Evolutionary conservation across 1,140 invertebrate genomes (phyloP), one percentile per base, ranked within the genome.

Genomic region (Helicoverpa zea): DNA sequence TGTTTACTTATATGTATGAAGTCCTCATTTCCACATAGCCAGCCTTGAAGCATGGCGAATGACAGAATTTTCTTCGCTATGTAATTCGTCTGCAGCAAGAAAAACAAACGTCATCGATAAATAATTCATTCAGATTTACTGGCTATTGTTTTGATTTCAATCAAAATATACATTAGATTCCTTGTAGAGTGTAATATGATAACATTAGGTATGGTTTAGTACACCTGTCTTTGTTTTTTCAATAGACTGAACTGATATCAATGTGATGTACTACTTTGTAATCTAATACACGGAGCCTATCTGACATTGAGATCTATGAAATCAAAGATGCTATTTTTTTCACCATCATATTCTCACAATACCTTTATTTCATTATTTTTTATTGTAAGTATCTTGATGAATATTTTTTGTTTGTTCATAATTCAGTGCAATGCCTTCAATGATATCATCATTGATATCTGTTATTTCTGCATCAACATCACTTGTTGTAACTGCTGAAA

Each of bases 31-130:
- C 2, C 23, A 23, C 23, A 23, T 23, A 23, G 23, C 23, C 2
- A 23, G 35, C n/a, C 64, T 49, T 51, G 64, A 68, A 49, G 43
- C 43, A 49, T 49, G 49, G 49, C 43, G 11, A 68, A 68, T n/a
- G 49, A 29, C 2, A 5, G n/a, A 49, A 68, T 49, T 68, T 23
- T 51, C 43, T 13, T 49, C n/a, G 35, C 63, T n/a, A 18, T 16
- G n/a, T 14, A 29, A 18, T 13, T n/a, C 47, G 2, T 49, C n/a
- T 1, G 13, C 9, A 5, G 12, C 2, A 12, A 16, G 64, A 2
- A 68, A 49, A 68, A 23, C 43, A 49, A 12, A 11, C 43, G 9
- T 10, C n/a, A 11, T 29, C 12, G 18, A 59, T 23, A 12, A 59
- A 59, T 12, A 59, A 7, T 43, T 43, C 35, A 43, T 43, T 43